Conservation (phyloP, 1,140 invertebrate genomes). For the Trichomalopsis sarcophagae region DNA sequence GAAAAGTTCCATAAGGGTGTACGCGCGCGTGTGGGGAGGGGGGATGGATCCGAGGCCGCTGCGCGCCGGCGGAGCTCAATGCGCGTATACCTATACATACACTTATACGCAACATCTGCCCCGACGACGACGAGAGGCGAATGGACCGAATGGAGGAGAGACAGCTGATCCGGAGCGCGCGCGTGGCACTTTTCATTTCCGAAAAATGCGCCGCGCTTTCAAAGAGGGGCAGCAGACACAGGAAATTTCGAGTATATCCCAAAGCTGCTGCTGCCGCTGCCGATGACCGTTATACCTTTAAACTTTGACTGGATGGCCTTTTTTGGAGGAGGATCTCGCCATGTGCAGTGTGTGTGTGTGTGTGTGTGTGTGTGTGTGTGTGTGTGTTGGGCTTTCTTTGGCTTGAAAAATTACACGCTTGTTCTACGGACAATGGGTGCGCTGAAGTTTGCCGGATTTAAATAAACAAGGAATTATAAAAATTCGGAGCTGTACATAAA, state of each 20-base stretch:
- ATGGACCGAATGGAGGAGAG: conserved; percentile 53
- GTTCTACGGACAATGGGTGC: not conserved
- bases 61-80: conserved; percentile 38
- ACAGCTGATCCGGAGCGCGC: conserved; percentile 59
- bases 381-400: not conserved
- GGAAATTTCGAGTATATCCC: not conserved
- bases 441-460: not conserved
- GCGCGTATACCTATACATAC: not conserved
- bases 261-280: not conserved
- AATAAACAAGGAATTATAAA: not conserved
- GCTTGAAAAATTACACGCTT: conserved; percentile 7
- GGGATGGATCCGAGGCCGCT: conserved; percentile 45
- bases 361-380: too few species aligned
- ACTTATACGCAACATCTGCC: conserved; percentile 65
- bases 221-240: conserved; percentile 36
- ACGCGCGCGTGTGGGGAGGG: not conserved
- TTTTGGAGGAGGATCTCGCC: not conserved
- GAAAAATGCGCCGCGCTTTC: conserved; percentile 54
- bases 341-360: not conserved
- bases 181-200: conserved; percentile 65
- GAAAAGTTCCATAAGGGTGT: conserved; percentile 55
- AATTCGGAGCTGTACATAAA: not conserved
- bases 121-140: not conserved
- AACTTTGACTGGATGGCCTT: not conserved
- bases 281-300: conserved; percentile 48